Evolutionary conservation across 2,113 vertebrate genomes (phyloP).

Genomic region (Nyctereutes procyonoides): DNA sequence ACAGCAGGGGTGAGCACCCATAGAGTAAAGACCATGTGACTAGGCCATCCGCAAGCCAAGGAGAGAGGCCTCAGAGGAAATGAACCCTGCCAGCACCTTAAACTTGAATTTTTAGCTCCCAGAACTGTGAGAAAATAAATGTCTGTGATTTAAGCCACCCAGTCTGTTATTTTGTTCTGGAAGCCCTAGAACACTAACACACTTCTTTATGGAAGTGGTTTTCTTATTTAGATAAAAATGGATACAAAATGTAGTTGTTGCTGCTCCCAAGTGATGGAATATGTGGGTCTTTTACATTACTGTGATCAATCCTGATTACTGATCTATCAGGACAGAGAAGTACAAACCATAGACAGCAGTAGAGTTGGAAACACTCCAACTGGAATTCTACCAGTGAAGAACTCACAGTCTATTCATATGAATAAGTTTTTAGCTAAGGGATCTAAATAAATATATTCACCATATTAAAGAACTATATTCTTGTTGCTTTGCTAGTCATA

Average conservation of each 20-base stretch:
- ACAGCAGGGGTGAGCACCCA: background rate
- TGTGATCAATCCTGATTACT: background rate
- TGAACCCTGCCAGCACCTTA: background rate
- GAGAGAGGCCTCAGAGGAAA: background rate
- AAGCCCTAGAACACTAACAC: background rate
- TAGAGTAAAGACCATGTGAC: background rate
- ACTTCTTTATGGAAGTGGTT: background rate
- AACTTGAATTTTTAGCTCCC: background rate
- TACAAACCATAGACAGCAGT: background rate
- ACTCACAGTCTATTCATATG: background rate
- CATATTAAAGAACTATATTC: constrained; percentile 38
- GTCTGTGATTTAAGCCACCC: background rate
- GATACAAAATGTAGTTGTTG: background rate
- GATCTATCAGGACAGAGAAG: background rate
- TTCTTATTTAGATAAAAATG: background rate
- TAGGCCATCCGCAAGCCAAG: background rate
- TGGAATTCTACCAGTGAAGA: background rate
- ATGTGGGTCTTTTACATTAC: background rate
- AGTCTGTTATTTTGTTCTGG: background rate
- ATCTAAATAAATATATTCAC: constrained; percentile 3
- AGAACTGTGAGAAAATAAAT: background rate
- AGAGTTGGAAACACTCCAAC: background rate
- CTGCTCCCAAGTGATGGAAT: background rate
- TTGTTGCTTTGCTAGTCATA: background rate
- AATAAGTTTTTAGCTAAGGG: constrained; percentile 5